phyloP scores from a whole-genome alignment of 2,113 vertebrate species.

The Phodopus roborovskii region DNA sequence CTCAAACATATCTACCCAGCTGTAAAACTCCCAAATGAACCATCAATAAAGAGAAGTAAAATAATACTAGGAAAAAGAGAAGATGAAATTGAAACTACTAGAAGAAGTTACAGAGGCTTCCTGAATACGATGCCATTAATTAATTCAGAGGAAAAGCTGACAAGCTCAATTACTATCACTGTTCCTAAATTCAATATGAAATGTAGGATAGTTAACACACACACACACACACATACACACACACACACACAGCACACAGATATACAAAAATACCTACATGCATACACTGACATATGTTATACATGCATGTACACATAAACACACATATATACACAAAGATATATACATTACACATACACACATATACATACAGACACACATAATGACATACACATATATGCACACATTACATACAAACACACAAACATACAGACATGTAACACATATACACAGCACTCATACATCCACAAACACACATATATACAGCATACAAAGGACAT shows the following conservation, averaged over 20 bases:
- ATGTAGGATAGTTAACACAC: background rate
- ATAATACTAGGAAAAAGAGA: constrained; percentile 70
- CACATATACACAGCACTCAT: background rate
- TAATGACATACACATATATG: background rate
- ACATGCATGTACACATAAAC: background rate
- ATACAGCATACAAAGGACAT: background rate
- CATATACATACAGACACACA: background rate
- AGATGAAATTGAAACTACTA: constrained; percentile 77
- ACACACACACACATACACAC: background rate
- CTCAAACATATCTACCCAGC: constrained; percentile 81
- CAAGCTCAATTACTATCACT: background rate
- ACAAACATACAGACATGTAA: background rate
- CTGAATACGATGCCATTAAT: background rate
- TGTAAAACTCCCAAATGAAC: constrained; percentile 81
- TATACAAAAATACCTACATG: background rate
- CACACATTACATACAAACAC: background rate
- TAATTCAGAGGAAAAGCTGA: background rate
- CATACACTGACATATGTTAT: background rate
- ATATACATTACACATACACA: background rate
- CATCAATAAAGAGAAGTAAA: constrained; percentile 81
- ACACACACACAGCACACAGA: no score
- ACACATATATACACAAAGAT: background rate
- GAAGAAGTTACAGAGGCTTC: constrained; percentile 76
- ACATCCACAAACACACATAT: background rate
- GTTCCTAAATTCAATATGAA: constrained; percentile 26